Conservation (phyloP, 2,888 invertebrate species). For the Sinhomidia bicolor region DNA sequence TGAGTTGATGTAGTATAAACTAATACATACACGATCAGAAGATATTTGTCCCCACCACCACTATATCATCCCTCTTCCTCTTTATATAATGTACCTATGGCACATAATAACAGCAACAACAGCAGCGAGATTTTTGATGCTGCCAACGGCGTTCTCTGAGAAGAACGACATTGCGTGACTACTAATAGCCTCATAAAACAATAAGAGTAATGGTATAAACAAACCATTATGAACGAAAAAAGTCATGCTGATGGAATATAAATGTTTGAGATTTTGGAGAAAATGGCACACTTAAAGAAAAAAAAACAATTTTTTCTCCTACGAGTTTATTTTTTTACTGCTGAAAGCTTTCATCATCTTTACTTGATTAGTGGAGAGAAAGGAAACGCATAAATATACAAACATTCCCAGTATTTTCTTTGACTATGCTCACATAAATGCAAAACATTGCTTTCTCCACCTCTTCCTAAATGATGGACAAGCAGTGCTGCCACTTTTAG, state of each 20-base stretch:
- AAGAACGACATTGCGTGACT: too few relatives aligned
- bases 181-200: too few relatives aligned
- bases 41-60: too few relatives aligned
- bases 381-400: neutral
- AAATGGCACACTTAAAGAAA: neutral
- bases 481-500: neutral
- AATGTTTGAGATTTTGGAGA: neutral
- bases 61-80: too few relatives aligned
- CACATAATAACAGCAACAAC: too few relatives aligned
- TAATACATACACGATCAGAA: too few relatives aligned
- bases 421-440: neutral
- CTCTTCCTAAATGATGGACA: neutral
- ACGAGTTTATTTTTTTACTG: neutral
- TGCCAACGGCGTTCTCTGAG: too few relatives aligned
- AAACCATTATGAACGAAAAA: neutral
- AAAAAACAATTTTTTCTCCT: neutral
- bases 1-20: too few relatives aligned
- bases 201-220: neutral
- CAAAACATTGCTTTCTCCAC: neutral
- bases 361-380: neutral
- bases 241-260: constrained; percentile 31
- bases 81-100: too few relatives aligned
- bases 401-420: neutral
- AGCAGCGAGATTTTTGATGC: too few relatives aligned
- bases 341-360: constrained; percentile 5